Base-by-base conservation (phyloP, 23 tunicate species). In the Clavelina lepadiformis region DNA sequence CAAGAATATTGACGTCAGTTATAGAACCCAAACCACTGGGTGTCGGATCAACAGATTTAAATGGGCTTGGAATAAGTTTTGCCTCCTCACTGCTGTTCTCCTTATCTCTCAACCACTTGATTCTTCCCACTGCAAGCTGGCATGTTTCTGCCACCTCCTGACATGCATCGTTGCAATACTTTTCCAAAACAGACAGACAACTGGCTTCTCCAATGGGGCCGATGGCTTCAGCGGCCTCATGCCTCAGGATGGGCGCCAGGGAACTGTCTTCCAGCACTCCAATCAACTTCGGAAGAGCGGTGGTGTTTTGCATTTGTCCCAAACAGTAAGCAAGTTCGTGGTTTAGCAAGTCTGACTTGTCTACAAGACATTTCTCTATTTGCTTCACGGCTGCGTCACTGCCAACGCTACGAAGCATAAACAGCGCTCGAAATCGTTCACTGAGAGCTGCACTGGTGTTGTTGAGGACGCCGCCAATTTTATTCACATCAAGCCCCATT, bases 261-360 rank as follows among this genome's bases (percentile, higher is more conserved):
- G 35, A 56, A 35, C 29, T 52, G 52, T 80, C 68, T 50, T 63
- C 64, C 28, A 94, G 38, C 18, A 86, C 49, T 3, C 67, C 50
- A 2, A 29, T 52, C 28, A 94, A 65, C 46, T 61, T 75, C 36
- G 88, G 80, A 4, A 94, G 13, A 13, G 99, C 99, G 24, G 59
- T 36, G 13, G 32, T 55, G 71, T 75, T 76, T 49, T 82, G 77
- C 85, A 88, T 94, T 72, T 94, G 99, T 5, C 99, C 99, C 25
- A 94, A 75, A 56, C 95, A 86, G 66, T 94, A 94, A 5, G 99
- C 99, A 19, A 94, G 79, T 58, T 94, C 99, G 64, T 94, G 99
- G 46, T 94, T 94, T 25, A 94, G 80, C 29, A 94, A 61, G 27
- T 93, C 95, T 20, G 95, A 86, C 41, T 96, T 50, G 47, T 86